Percentiles rank a stretch among this genome's conserved stretches.
These are phyloP conservation scores for Helleia helle DNA, from an alignment of 2,888 invertebrate genomes.

Conservation along the genomic window DNA sequence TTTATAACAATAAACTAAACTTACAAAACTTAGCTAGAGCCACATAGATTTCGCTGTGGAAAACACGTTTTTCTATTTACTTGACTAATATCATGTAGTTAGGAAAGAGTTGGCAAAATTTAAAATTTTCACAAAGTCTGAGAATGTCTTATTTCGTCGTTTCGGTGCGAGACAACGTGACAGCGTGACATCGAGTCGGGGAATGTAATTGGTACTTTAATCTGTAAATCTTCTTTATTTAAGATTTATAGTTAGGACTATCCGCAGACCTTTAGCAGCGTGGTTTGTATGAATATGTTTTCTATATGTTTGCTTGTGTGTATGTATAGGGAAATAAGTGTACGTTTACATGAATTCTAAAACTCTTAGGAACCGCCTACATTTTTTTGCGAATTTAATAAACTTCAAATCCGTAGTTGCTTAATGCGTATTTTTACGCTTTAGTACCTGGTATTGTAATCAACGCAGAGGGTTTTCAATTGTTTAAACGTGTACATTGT, in stretches of 20 bases:
- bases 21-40: conserved; percentile 39
- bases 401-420: conserved; percentile 21
- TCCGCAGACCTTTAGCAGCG: conserved; percentile 44
- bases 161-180: conserved; percentile 40
- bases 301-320: conserved; percentile 39
- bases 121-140: conserved; percentile 59
- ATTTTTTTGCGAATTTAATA: conserved; percentile 18
- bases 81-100: conserved; percentile 61
- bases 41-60: conserved; percentile 52
- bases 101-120: conserved; percentile 56
- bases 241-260: conserved; percentile 59
- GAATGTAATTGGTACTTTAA: conserved; percentile 54
- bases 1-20: conserved; percentile 15
- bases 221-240: conserved; percentile 60
- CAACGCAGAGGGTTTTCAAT: conserved; percentile 19
- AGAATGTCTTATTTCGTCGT: conserved; percentile 56
- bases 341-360: conserved; percentile 49
- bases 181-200: conserved; percentile 57
- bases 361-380: conserved; percentile 36
- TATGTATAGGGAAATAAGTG: conserved; percentile 30
- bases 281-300: conserved; percentile 40
- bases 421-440: conserved; percentile 34
- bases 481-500: conserved; percentile 12
- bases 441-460: conserved; percentile 14
- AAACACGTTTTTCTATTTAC: conserved; percentile 55